These are phyloP conservation scores for Proisotoma minuta DNA, from an alignment of 2,888 invertebrate species.

Conservation along the genomic window DNA sequence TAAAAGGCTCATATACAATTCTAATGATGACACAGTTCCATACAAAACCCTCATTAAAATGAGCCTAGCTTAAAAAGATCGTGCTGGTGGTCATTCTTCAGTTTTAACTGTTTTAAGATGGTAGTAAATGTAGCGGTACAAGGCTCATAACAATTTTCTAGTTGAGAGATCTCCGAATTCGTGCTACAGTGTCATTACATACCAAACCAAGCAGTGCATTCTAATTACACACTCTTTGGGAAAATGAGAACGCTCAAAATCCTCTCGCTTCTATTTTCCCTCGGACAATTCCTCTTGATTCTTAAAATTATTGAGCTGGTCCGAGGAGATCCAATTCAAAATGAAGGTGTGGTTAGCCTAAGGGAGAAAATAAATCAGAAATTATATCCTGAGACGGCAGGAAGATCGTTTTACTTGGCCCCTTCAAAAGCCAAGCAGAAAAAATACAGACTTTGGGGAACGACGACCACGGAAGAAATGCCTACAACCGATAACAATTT, in stretches of 20 bases:
- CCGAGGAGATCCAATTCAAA: conserved; percentile 24
- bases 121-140: not conserved
- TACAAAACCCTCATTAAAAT: conserved; percentile 1
- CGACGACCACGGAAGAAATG: not conserved
- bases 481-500: not conserved
- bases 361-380: no score
- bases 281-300: conserved; percentile 41
- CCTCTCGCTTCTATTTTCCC: conserved; percentile 34
- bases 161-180: not conserved
- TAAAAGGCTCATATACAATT: no score
- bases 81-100: not conserved
- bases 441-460: not conserved
- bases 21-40: conserved; percentile 9
- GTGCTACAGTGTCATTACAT: not conserved
- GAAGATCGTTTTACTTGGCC: not conserved
- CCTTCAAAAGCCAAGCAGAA: not conserved
- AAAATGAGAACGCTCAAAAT: conserved; percentile 40
- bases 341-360: no score
- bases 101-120: not conserved
- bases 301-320: conserved; percentile 43
- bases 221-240: not conserved
- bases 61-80: not conserved
- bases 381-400: not conserved
- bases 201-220: not conserved
- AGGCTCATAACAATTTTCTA: not conserved